A percentile compares a stretch with the other conserved stretches of the same genome.
Conservation (phyloP, 2,888 invertebrate genomes). For the Tenthredo mesomela region DNA sequence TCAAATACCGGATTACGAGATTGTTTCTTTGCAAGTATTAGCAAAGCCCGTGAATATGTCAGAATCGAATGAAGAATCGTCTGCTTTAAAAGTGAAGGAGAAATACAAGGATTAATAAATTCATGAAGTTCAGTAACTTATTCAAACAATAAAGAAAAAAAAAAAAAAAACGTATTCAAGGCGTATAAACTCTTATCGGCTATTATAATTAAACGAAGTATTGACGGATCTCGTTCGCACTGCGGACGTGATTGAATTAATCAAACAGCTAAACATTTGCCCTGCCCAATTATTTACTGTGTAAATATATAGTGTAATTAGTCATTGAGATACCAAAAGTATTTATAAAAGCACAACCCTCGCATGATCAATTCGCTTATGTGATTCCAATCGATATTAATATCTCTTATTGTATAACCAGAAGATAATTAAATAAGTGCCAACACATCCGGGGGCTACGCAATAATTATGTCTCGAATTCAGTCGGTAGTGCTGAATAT, state of each 20-base stretch:
- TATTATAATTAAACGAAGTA: conserved; percentile 2
- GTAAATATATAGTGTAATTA: conserved; percentile 4
- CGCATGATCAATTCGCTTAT: not conserved
- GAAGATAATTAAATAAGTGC: conserved; percentile 12
- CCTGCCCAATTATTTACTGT: not conserved
- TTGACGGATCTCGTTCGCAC: not conserved
- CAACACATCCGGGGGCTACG: conserved; percentile 33
- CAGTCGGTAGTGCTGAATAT: not conserved
- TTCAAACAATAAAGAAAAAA: not conserved
- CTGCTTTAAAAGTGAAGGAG: not conserved
- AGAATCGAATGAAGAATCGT: not conserved
- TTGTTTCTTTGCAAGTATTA: not conserved
- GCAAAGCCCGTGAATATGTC: not conserved
- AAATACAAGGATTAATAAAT: not conserved
- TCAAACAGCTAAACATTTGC: not conserved
- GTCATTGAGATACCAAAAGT: conserved; percentile 43
- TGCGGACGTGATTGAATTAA: not conserved
- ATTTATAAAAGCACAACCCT: not conserved
- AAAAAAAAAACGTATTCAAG: not conserved
- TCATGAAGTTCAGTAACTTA: not conserved
- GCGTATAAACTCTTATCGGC: not conserved
- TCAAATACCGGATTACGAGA: not conserved
- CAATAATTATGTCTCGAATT: not conserved
- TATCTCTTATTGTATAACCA: conserved; percentile 15
- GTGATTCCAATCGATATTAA: not conserved